Evolutionary conservation across 2,888 invertebrate species (phyloP).

Genomic region (Clanis bilineata): DNA sequence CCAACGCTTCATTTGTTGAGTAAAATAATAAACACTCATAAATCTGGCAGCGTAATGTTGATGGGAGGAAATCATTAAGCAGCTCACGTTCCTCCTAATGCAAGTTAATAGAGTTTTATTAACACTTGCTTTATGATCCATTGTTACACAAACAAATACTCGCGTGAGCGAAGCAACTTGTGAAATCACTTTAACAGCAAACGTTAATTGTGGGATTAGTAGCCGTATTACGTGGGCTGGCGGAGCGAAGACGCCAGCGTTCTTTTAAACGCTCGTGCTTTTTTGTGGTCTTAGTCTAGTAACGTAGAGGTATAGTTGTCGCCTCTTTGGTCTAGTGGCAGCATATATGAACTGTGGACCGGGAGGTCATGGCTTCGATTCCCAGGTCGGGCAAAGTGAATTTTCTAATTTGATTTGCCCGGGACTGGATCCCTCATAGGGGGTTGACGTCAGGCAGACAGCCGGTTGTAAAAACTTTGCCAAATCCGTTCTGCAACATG

Average conservation of each 20-base stretch:
- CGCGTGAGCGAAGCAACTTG: background rate
- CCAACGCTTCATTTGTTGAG: background rate
- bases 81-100: background rate
- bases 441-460: too few relatives aligned
- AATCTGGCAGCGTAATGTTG: background rate
- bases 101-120: conserved; percentile 8
- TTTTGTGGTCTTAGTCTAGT: too few relatives aligned
- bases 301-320: background rate
- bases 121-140: conserved; percentile 7
- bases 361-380: too few relatives aligned
- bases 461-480: too few relatives aligned
- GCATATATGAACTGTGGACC: too few relatives aligned
- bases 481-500: too few relatives aligned
- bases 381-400: too few relatives aligned
- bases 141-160: conserved; percentile 11
- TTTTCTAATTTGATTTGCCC: too few relatives aligned
- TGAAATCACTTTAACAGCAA: background rate
- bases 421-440: too few relatives aligned
- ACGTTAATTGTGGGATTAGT: background rate
- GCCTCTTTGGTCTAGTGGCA: too few relatives aligned
- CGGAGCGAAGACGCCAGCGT: background rate
- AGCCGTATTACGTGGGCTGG: too few relatives aligned
- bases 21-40: background rate
- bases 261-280: background rate
- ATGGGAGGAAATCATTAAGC: conserved; percentile 1